Percentiles rank a stretch among this genome's conserved stretches.
Evolutionary conservation across 2,797 vertebrate species (phyloP).

Genomic region (Crenuchus spilurus): DNA sequence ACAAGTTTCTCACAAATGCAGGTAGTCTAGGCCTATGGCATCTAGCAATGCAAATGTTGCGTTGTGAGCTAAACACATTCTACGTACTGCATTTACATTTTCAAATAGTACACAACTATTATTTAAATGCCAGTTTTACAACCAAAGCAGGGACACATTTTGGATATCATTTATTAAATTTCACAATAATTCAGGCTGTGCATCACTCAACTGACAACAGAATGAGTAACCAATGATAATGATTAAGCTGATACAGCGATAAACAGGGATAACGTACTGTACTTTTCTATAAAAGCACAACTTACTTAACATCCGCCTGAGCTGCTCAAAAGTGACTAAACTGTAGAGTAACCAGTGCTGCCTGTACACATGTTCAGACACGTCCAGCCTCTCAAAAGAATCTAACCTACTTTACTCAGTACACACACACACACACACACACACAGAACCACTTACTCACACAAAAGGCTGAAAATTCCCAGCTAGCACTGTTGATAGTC

Average conservation of each 20-base stretch:
- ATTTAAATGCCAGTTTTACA: too few relatives aligned
- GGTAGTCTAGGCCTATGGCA: too few relatives aligned
- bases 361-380: slow-evolving; percentile 29
- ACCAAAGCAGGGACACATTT: too few relatives aligned
- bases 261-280: neutral
- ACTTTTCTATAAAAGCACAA: neutral
- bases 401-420: slow-evolving; percentile 17
- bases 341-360: slow-evolving; percentile 32
- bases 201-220: neutral
- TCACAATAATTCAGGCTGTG: neutral
- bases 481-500: too few relatives aligned
- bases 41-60: too few relatives aligned
- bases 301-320: neutral
- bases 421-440: neutral
- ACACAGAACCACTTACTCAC: slow-evolving; percentile 15
- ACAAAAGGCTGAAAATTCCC: too few relatives aligned
- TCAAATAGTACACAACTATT: too few relatives aligned
- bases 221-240: neutral
- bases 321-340: neutral
- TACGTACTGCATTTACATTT: too few relatives aligned
- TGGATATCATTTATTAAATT: too few relatives aligned
- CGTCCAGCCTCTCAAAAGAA: slow-evolving; percentile 38
- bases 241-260: neutral
- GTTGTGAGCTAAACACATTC: too few relatives aligned
- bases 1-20: too few relatives aligned